These are phyloP conservation scores for Drepana arcuata DNA, from an alignment of 1,140 invertebrate species.

Conservation along the genomic window DNA sequence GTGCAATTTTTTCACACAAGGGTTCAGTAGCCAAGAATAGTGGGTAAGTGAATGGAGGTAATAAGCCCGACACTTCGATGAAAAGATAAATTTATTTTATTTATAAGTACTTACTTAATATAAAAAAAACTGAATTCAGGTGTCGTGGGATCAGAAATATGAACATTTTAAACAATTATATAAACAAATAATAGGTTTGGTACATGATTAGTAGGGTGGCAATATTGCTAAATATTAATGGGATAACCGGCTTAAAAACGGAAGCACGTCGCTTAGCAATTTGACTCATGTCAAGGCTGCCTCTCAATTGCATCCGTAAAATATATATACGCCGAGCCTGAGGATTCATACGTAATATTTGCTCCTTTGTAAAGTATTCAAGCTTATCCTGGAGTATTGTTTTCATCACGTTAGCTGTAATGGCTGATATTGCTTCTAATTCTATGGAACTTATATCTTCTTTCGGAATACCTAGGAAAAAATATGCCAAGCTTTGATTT, in stretches of 20 bases:
- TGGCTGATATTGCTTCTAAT: slow-evolving; percentile 49
- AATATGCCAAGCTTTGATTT: too few relatives aligned
- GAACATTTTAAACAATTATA: too few relatives aligned
- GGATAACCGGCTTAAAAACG: not conserved
- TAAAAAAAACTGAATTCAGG: too few relatives aligned
- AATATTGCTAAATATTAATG: not conserved
- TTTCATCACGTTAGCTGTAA: slow-evolving; percentile 40
- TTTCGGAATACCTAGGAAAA: slow-evolving; percentile 35
- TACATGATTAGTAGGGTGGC: too few relatives aligned
- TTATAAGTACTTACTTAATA: too few relatives aligned
- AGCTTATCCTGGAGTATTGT: slow-evolving; percentile 39
- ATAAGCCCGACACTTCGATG: too few relatives aligned
- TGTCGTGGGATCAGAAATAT: too few relatives aligned
- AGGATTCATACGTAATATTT: slow-evolving; percentile 47
- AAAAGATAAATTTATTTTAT: too few relatives aligned
- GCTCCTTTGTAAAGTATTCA: slow-evolving; percentile 47
- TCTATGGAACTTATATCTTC: slow-evolving; percentile 44
- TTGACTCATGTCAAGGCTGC: slow-evolving; percentile 43
- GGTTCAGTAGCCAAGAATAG: too few relatives aligned
- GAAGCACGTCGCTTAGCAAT: slow-evolving; percentile 26
- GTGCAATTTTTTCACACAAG: too few relatives aligned
- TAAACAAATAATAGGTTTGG: not conserved
- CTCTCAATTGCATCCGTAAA: slow-evolving; percentile 44
- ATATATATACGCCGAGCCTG: slow-evolving; percentile 49
- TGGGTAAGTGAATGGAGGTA: too few relatives aligned